Percentiles rank a stretch among this genome's conserved stretches.
Evolutionary conservation across 2,888 invertebrate genomes (phyloP).

Genomic region (Netelia melanura): DNA sequence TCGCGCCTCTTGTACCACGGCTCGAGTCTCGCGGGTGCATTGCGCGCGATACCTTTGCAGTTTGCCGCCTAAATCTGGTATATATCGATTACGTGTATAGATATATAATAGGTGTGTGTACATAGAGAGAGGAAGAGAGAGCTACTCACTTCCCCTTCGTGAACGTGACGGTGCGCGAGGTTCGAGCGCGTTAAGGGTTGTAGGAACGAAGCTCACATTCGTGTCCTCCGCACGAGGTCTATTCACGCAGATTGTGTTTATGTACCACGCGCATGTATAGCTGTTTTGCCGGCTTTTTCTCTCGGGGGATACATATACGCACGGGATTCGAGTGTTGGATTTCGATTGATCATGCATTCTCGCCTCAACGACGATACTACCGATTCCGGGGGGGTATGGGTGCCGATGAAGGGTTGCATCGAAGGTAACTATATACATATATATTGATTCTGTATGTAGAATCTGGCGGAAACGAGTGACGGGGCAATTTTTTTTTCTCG

Average conservation of each 20-base stretch:
- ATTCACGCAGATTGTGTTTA: conserved; percentile 39
- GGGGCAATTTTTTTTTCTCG: conserved; percentile 54
- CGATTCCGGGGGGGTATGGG: conserved; percentile 27
- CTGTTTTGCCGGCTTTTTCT: conserved; percentile 68
- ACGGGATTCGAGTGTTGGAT: conserved; percentile 77
- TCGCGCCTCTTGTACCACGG: conserved; percentile 53
- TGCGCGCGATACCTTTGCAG: conserved; percentile 59
- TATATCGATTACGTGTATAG: not conserved
- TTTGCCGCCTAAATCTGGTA: conserved; percentile 46
- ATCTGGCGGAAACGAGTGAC: conserved; percentile 49
- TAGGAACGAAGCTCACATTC: conserved; percentile 25
- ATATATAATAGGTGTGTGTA: not conserved
- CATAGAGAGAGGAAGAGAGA: not conserved
- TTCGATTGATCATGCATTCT: conserved; percentile 79
- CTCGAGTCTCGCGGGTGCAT: conserved; percentile 52
- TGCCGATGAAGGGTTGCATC: conserved; percentile 30
- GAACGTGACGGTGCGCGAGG: conserved; percentile 30
- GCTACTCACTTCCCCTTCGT: conserved; percentile 36
- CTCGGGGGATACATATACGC: conserved; percentile 29
- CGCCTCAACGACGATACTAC: conserved; percentile 49
- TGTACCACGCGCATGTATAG: conserved; percentile 13
- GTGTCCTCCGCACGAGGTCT: conserved; percentile 24
- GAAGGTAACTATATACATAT: conserved; percentile 7
- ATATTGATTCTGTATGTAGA: not conserved
- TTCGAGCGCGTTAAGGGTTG: conserved; percentile 29